phyloP scores from a whole-genome alignment of 2,888 invertebrate genomes.

The Thymelicus lineola region DNA sequence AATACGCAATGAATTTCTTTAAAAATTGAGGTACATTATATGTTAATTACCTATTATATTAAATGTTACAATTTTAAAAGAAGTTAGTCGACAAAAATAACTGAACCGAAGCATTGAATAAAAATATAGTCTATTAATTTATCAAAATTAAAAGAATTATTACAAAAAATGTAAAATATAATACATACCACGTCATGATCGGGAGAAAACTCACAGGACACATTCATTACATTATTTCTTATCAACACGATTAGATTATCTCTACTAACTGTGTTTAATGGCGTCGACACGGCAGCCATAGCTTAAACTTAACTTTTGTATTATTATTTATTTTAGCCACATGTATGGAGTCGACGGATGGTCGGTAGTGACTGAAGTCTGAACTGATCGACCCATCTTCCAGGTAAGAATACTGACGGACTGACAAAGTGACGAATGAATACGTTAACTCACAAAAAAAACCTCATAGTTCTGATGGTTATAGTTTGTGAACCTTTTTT shows the following conservation, averaged over 20 bases:
- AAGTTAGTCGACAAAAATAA: neutral
- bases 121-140: neutral
- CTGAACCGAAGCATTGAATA: conserved; percentile 33
- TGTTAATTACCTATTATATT: too few relatives aligned
- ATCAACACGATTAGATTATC: conserved; percentile 64
- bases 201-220: conserved; percentile 61
- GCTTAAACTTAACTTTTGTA: neutral
- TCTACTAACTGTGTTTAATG: conserved; percentile 63
- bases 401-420: too few relatives aligned
- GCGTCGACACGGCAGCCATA: conserved; percentile 64
- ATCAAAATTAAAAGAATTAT: too few relatives aligned
- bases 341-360: neutral
- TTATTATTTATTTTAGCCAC: neutral
- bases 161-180: conserved; percentile 35
- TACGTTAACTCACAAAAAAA: too few relatives aligned
- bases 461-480: too few relatives aligned
- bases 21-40: too few relatives aligned
- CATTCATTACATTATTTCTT: conserved; percentile 66
- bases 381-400: too few relatives aligned
- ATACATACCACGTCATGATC: conserved; percentile 60
- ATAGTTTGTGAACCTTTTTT: too few relatives aligned
- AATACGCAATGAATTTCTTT: too few relatives aligned
- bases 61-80: too few relatives aligned
- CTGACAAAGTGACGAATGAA: too few relatives aligned
- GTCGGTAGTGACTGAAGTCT: neutral